Evolutionary conservation across 2,797 vertebrate genomes (phyloP).

Genomic region (Rhadinocentrus ornatus): DNA sequence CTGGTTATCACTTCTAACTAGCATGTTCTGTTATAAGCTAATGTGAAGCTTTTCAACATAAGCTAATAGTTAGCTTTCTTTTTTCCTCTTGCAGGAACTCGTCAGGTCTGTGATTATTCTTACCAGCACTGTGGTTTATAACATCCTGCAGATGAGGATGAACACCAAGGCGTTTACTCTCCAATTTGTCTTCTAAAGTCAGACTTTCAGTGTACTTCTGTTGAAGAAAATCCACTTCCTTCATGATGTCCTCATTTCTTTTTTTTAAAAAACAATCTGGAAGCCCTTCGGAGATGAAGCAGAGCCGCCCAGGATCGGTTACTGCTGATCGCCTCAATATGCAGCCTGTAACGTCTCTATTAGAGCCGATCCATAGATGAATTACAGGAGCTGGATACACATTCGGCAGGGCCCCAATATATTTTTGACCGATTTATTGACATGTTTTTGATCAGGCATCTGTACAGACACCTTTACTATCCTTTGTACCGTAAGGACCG

Average conservation of each 20-base stretch:
- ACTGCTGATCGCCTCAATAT: neutral
- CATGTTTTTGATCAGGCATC: conserved; percentile 13
- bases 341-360: neutral
- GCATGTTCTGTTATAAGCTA: neutral
- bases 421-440: neutral
- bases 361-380: neutral
- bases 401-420: neutral
- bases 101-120: neutral
- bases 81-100: too few species aligned
- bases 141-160: neutral
- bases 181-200: neutral
- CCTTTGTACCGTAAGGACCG: neutral
- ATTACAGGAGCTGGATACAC: neutral
- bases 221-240: conserved; percentile 1
- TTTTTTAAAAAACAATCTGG: neutral
- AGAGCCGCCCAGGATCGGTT: neutral
- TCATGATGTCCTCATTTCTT: neutral
- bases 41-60: too few species aligned
- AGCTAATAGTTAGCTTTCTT: neutral
- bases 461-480: neutral
- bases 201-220: neutral
- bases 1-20: too few species aligned
- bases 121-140: neutral
- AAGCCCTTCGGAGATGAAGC: neutral
- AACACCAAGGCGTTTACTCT: neutral